phyloP scores from a whole-genome alignment of 2,113 vertebrate genomes.

The Stigmatopora nigra region DNA sequence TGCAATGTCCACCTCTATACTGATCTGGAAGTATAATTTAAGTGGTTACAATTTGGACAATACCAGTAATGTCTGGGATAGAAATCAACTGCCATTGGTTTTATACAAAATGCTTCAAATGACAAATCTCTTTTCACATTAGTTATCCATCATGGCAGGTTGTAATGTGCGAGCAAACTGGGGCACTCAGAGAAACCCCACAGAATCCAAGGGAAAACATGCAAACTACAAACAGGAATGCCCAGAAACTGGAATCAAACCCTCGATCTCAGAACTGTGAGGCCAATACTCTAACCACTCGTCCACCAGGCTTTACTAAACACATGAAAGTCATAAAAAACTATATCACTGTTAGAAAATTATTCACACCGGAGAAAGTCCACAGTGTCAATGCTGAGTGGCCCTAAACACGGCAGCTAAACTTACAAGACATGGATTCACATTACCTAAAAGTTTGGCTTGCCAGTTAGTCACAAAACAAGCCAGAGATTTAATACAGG shows the following conservation, averaged over 20 bases:
- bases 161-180: too few relatives aligned
- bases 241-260: too few relatives aligned
- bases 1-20: neutral
- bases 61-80: neutral
- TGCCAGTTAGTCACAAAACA: constrained; percentile 14
- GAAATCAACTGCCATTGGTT: neutral
- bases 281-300: too few relatives aligned
- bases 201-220: too few relatives aligned
- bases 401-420: constrained; percentile 3
- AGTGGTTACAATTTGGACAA: neutral
- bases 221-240: too few relatives aligned
- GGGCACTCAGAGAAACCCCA: too few relatives aligned
- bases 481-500: constrained; percentile 8
- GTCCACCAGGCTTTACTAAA: neutral
- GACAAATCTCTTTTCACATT: neutral
- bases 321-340: constrained; percentile 9
- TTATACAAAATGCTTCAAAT: neutral
- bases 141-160: neutral
- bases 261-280: too few relatives aligned
- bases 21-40: neutral
- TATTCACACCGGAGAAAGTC: constrained; percentile 5
- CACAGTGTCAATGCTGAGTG: neutral
- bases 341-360: constrained; percentile 12
- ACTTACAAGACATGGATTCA: neutral
- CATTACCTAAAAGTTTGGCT: neutral